Evolutionary conservation across 2,113 vertebrate genomes (phyloP), one percentile per base, ranked within the genome.

Genomic region (Tenrec ecaudatus): DNA sequence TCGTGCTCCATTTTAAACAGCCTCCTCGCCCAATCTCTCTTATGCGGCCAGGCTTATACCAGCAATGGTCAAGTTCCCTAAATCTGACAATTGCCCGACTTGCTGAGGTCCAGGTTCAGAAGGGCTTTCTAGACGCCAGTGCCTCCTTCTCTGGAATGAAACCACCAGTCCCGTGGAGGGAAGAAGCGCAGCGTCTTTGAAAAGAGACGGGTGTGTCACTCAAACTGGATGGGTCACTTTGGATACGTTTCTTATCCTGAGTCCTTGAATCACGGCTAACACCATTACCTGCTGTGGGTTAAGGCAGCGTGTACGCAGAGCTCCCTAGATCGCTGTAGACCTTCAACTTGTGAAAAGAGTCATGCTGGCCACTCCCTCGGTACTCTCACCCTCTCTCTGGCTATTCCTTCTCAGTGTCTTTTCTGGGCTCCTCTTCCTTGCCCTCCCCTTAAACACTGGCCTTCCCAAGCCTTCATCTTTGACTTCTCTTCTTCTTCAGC

Each of bases 1-100:
- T 76, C 64, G 8, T 23, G 53, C 31, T 94, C 90, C 76, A 62
- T 66, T 82, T 86, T 66, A 82, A 82, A 92, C 17, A 66, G 69
- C 6, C 1, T 86, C 29, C 53, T 62, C 40, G 29, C 82, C 40
- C 88, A 33, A 80, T 82, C 53, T 66, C 79, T 22, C 27, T 57
- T 36, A 36, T 12, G 12, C 15, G n/a, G 17, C 62, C 16, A 62
- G 36, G 93, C 31, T 71, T 15, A 4, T 6, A 47, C 9, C 5
- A 60, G 47, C 8, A n/a, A 43, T 2, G 11, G 29, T 76, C 71
- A 86, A 77, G 36, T 80, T 71, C 53, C 40, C 58, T 64, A n/a
- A 58, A 75, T 47, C 3, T 12, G 10, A 68, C 2, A 10, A 33
- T 64, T 89, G 14, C 36, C 38, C 73, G 27, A 40, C 27, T 38